phyloP scores from a whole-genome alignment of 2,113 vertebrate species.

The Psephotus haematonotus region DNA sequence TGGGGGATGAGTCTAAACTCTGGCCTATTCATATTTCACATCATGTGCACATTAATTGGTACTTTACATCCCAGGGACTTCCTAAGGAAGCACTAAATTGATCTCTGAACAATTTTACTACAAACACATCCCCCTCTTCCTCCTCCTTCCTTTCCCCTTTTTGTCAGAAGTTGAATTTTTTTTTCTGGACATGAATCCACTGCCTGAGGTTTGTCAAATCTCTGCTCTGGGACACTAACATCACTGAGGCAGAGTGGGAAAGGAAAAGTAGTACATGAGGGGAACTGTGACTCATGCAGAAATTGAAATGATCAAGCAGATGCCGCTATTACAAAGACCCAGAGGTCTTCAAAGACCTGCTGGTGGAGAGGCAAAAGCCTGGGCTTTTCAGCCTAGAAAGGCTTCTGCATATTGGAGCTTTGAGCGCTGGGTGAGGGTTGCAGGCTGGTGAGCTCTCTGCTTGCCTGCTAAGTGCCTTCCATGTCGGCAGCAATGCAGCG shows the following conservation, averaged over 20 bases:
- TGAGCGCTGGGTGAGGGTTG: neutral
- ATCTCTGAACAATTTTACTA: slow-evolving; percentile 50
- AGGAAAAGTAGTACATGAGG: slow-evolving; percentile 12
- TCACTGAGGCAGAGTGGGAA: slow-evolving; percentile 7
- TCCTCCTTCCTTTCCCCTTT: neutral
- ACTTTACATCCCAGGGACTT: slow-evolving; percentile 39
- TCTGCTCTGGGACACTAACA: slow-evolving; percentile 48
- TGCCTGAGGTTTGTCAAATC: slow-evolving; percentile 44
- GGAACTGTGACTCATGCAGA: slow-evolving; percentile 47
- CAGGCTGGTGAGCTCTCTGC: neutral
- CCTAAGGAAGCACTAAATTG: slow-evolving; percentile 19
- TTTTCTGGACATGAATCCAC: slow-evolving; percentile 24
- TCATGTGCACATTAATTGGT: slow-evolving; percentile 14
- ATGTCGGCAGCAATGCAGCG: neutral
- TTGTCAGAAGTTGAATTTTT: slow-evolving; percentile 20
- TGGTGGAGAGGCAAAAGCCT: slow-evolving; percentile 38
- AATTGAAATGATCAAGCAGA: slow-evolving; percentile 43
- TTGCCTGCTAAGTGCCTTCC: neutral
- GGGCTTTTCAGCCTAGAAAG: slow-evolving; percentile 15
- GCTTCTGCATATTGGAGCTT: neutral
- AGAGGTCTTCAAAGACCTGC: slow-evolving; percentile 44
- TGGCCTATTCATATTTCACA: slow-evolving; percentile 41
- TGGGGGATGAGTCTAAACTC: slow-evolving; percentile 45
- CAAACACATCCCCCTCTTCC: neutral
- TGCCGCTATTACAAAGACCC: slow-evolving; percentile 19